Base-by-base conservation (phyloP, 2,797 vertebrate genomes). In the Bryconaethiops microstoma region DNA sequence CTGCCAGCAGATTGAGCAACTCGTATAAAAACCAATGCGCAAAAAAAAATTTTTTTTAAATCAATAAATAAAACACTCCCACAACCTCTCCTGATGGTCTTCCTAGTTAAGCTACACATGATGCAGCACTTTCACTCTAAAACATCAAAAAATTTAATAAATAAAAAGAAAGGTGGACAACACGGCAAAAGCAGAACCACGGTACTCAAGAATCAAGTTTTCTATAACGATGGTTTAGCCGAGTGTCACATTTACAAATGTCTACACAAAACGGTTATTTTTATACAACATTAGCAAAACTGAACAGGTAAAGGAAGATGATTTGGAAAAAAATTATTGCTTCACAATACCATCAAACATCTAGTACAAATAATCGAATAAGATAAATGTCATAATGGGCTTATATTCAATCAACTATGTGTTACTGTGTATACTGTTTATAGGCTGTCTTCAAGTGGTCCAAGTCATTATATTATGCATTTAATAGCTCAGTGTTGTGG, bases 1-100 rank as follows among this genome's bases (percentile, higher is more conserved):
- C 45, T 80, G 80, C 63, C 76, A 86, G 82, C 73, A 86, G 68
- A 84, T 82, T 70, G 78, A 73, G 76, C 63, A 78, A 79, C 12
- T 57, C 67, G 74, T 82, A 79, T 74, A 81, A 85, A 79, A 39
- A 40, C 67, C 79, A 77, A 57, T 19, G 50, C n/a, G 63, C 55
- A 79, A 59, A 55, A 16, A 76, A 81, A 82, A 50, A n/a, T n/a
- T n/a, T n/a, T n/a, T n/a, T n/a, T n/a, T 7, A 1, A 45, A 45
- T 7, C 6, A 42, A 67, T 50, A 76, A 69, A 25, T 16, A 60
- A 83, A 21, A 74, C 71, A 70, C 25, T 55, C 21, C 25, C 70
- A 57, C 19, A 9, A 21, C 39, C 74, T 65, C 52, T 21, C 64
- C 52, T 75, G 74, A 72, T 77, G 70, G 57, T 57, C 45, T 23